Evolutionary conservation across 2,888 invertebrate genomes (phyloP), one percentile per base, ranked within the genome.

Genomic region (Acleris emargana): DNA sequence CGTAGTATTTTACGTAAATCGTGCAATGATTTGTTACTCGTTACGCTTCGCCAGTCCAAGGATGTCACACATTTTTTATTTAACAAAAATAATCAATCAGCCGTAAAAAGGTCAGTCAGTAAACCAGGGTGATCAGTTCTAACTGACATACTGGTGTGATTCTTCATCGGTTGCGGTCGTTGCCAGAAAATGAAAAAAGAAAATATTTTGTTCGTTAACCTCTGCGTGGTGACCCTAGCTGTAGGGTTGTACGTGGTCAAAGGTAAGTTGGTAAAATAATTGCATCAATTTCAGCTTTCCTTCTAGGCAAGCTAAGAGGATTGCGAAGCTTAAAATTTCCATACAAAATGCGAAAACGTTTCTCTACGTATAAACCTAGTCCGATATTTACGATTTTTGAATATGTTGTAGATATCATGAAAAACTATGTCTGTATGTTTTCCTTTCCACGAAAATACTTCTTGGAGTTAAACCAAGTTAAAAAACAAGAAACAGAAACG

Each of bases 31-130:
- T 43, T 43, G 43, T 60, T 64, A 52, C 22, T 76, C 76, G 76
- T 73, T 71, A 80, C 80, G 84, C 74, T 80, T 62, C 67, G 75
- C 62, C 79, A 81, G 75, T 74, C 73, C 91, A 91, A 91, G 90
- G 91, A 90, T 91, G 88, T 32, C 81, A 84, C 80, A 69, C 72
- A 76, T 85, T 88, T 88, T 88, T 84, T 83, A 72, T 66, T 32
- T 3, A 7, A 32, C 32, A 69, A 77, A 81, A 83, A 76, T 71
- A 73, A 18, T 38, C 51, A 49, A 38, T 72, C 76, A 76, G 73
- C 74, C 78, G 79, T 72, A 71, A 75, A 67, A 78, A 89, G 89
- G 89, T 82, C 86, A 76, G 13, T 49, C 50, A 58, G 68, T 70
- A 81, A 72, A 25, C 76, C 76, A 77, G 78, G 76, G 67, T 62